These are phyloP conservation scores for Oxyruncus cristatus DNA, from an alignment of 2,113 vertebrate genomes.

Conservation along the genomic window DNA sequence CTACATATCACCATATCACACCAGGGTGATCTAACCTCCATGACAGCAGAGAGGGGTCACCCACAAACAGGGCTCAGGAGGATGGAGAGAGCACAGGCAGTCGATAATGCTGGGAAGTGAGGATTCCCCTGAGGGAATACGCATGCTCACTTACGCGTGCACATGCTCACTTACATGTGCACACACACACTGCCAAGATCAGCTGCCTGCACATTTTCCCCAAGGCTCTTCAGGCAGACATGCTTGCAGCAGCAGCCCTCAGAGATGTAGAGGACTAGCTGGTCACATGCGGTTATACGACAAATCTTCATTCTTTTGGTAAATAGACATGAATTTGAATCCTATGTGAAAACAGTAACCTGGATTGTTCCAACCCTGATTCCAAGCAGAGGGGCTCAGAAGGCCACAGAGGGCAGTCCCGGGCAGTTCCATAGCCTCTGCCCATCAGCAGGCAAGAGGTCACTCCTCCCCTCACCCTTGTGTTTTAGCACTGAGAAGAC, in stretches of 20 bases:
- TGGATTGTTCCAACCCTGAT: background rate
- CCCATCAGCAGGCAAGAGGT: background rate
- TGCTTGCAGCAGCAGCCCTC: background rate
- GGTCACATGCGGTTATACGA: background rate
- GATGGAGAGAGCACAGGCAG: background rate
- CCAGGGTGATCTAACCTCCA: background rate
- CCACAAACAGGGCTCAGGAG: fast-evolving
- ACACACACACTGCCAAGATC: too few species aligned
- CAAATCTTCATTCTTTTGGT: fast-evolving
- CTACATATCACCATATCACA: fast-evolving
- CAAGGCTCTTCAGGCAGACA: background rate
- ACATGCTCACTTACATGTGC: fast-evolving
- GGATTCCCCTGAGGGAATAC: too few species aligned
- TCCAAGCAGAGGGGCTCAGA: background rate
- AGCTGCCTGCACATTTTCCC: background rate
- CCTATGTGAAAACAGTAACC: background rate
- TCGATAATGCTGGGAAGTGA: background rate
- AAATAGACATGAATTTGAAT: background rate
- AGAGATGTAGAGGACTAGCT: background rate
- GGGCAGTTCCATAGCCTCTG: background rate
- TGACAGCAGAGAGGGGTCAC: background rate
- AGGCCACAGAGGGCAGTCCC: background rate
- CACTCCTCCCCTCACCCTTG: fast-evolving
- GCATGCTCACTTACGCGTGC: fast-evolving
- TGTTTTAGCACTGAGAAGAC: background rate